Conservation (phyloP, 2,113 vertebrate species). For the Sapayoa aenigma region DNA sequence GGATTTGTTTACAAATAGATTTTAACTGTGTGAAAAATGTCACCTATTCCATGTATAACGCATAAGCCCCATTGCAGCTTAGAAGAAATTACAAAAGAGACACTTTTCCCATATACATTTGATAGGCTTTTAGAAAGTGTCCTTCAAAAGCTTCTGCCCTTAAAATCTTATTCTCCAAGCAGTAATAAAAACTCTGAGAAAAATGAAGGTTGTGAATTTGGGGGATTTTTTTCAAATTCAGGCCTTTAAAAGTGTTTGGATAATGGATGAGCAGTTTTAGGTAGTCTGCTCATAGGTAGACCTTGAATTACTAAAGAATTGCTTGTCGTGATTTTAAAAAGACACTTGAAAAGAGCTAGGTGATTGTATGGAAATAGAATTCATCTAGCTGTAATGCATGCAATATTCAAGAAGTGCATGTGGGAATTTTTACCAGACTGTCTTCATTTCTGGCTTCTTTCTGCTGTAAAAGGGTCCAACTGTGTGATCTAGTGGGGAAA, state of each 20-base stretch:
- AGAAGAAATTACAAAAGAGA: not conserved
- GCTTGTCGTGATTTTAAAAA: slow-evolving; percentile 24
- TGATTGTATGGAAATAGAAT: slow-evolving; percentile 32
- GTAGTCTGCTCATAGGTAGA: not conserved
- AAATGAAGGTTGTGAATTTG: not conserved
- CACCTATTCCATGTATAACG: not conserved
- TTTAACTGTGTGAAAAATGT: slow-evolving; percentile 21
- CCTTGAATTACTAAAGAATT: slow-evolving; percentile 6
- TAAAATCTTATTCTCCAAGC: not conserved
- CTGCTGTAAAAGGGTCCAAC: not conserved
- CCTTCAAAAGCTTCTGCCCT: not conserved
- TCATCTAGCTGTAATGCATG: slow-evolving; percentile 20
- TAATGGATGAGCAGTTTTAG: not conserved
- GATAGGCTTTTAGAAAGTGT: not conserved
- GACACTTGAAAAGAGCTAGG: not conserved
- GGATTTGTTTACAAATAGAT: not conserved
- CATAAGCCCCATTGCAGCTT: not conserved
- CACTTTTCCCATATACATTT: not conserved
- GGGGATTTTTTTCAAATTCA: not conserved
- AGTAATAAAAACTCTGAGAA: not conserved
- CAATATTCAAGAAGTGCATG: not conserved
- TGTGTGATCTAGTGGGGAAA: not conserved
- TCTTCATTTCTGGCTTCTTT: not conserved
- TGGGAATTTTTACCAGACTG: slow-evolving; percentile 34
- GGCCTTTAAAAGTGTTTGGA: not conserved